Evolutionary conservation across 2,888 invertebrate genomes (phyloP), one percentile per base, ranked within the genome.

Genomic region (Aleiodes alternator): DNA sequence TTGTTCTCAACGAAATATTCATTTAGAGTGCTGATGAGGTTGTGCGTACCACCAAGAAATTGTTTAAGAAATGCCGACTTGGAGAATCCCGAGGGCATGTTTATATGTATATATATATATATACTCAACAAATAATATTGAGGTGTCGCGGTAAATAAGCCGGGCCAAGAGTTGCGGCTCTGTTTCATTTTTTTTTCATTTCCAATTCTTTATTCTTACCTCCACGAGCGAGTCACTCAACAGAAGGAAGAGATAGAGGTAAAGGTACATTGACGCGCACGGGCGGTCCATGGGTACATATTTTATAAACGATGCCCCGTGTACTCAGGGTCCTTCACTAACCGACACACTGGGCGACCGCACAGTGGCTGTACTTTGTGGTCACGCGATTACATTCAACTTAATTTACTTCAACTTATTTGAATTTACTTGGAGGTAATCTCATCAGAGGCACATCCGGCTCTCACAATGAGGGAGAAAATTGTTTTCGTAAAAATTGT

Each of bases 361-460:
- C 82, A 80, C 79, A 68, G 76, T 74, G 78, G 80, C 81, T 82
- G 6, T 55, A 78, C 78, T 83, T 82, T 83, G 83, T 78, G 84
- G 82, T 83, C 79, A 78, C 78, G 74, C 79, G 76, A 83, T 83
- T 81, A 80, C 78, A 70, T 75, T 74, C 72, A 78, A 81, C 80
- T 83, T 81, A 78, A 79, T 82, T 82, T 79, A 73, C 74, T 75
- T 72, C 69, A 69, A 59, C 50, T 29, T 23, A 9, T 55, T 55
- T 55, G 55, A 14, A 55, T 55, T 29, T 14, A 55, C 55, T 29
- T 23, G 55, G 16, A 55, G n/a, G 16, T 55, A 55, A 23, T 16
- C 14, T 55, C 16, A 55, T 55, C 53, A 43, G 43, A 11, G 43
- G 43, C 14, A 53, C 14, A 53, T 51, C 51, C 51, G 14, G 14